Percentiles rank a stretch among this genome's conserved stretches.
These are phyloP conservation scores for Myoxocephalus aenaeus DNA, from an alignment of 2,797 vertebrate species.

Conservation along the genomic window DNA sequence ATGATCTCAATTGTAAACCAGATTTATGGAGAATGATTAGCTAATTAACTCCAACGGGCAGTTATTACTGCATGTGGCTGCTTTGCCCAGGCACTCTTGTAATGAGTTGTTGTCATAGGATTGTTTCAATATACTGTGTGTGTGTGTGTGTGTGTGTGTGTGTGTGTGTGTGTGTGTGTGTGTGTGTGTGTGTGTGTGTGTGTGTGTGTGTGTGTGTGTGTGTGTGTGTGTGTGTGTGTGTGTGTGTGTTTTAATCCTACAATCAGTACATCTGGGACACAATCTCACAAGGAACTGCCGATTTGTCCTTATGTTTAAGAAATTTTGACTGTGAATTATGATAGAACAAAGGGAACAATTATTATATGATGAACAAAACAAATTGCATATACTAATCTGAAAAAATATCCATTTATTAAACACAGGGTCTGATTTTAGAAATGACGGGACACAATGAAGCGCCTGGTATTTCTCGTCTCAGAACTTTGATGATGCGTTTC, in stretches of 20 bases:
- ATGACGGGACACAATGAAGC: no score
- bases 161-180: not conserved
- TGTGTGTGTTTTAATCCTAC: not conserved
- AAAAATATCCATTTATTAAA: no score
- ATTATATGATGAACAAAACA: no score
- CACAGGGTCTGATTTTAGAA: no score
- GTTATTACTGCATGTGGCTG: slow-evolving; percentile 11
- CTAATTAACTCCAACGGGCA: slow-evolving; percentile 14
- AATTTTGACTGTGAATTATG: not conserved
- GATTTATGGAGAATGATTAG: slow-evolving; percentile 13
- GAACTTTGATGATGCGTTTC: no score
- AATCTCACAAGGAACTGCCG: not conserved
- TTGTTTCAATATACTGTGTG: no score
- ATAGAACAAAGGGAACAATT: not conserved
- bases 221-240: not conserved
- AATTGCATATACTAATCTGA: not conserved
- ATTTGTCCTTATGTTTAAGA: not conserved
- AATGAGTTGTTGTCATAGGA: not conserved
- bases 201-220: no score
- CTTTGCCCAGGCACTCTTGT: not conserved
- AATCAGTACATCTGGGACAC: not conserved
- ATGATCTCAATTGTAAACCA: slow-evolving; percentile 33
- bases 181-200: not conserved
- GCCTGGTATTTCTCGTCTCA: no score
- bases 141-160: no score